Percentiles rank a stretch among this genome's conserved stretches.
Evolutionary conservation across 2,113 vertebrate genomes (phyloP).

Genomic region (Perca schrenkii): DNA sequence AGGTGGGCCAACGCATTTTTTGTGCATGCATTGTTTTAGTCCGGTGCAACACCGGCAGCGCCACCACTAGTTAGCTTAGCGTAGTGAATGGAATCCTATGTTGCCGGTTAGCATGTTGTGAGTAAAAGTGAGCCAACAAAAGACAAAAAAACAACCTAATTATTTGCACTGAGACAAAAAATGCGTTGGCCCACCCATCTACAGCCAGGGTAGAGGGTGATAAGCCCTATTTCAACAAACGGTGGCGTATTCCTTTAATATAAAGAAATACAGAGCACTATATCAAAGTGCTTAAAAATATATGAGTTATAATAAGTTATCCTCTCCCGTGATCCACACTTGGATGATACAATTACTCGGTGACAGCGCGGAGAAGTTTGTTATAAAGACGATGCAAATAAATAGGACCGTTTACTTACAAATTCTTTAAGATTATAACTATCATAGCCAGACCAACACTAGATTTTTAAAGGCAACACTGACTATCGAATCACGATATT

Average conservation of each 20-base stretch:
- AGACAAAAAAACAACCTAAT: no score
- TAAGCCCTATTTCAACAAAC: no score
- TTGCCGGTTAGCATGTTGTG: no score
- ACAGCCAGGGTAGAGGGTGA: no score
- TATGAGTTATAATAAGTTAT: background rate
- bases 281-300: background rate
- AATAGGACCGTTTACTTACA: background rate
- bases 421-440: background rate
- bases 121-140: no score
- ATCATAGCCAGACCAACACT: background rate
- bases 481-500: background rate
- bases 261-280: background rate
- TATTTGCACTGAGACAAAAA: no score
- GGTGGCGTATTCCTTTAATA: background rate
- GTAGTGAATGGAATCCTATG: no score
- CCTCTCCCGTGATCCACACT: background rate
- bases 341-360: background rate
- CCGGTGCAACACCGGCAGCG: no score
- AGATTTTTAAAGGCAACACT: background rate
- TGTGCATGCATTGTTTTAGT: no score
- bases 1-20: no score
- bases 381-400: background rate
- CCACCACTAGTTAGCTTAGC: no score
- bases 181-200: no score
- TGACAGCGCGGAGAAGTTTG: background rate